Evolutionary conservation across 2,888 invertebrate genomes (phyloP).

Genomic region (Villa cingulata): DNA sequence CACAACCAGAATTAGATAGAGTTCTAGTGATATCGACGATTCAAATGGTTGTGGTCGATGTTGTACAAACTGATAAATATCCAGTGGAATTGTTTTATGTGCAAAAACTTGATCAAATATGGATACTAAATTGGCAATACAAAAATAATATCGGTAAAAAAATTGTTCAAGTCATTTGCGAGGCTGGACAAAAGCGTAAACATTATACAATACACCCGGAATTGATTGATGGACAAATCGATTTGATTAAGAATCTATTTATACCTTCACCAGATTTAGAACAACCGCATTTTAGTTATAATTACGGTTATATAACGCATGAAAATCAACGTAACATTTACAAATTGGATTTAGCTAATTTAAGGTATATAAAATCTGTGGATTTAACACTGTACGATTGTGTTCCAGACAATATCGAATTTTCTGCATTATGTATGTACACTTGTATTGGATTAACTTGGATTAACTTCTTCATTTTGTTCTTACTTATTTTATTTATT

Average conservation of each 20-base stretch:
- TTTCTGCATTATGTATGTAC: slow-evolving; percentile 56
- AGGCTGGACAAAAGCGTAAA: slow-evolving; percentile 55
- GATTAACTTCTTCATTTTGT: background rate
- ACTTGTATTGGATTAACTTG: background rate
- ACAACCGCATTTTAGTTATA: slow-evolving; percentile 42
- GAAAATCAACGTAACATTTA: slow-evolving; percentile 57
- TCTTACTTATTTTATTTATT: background rate
- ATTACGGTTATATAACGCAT: slow-evolving; percentile 62
- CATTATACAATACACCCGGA: slow-evolving; percentile 60
- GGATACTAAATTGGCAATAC: slow-evolving; percentile 47
- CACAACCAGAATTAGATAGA: slow-evolving; percentile 55
- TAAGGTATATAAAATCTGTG: slow-evolving; percentile 55
- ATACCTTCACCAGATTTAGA: slow-evolving; percentile 47
- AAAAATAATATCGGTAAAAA: slow-evolving; percentile 9
- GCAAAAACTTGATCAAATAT: slow-evolving; percentile 56
- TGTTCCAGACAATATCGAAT: slow-evolving; percentile 53
- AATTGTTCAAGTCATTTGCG: slow-evolving; percentile 46
- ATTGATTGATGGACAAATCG: slow-evolving; percentile 62
- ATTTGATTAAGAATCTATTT: slow-evolving; percentile 50
- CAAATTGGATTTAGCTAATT: slow-evolving; percentile 55
- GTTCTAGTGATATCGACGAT: slow-evolving; percentile 56
- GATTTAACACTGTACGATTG: slow-evolving; percentile 60
- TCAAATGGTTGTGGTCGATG: slow-evolving; percentile 57
- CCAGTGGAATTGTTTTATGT: slow-evolving; percentile 59
- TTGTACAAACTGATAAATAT: slow-evolving; percentile 54